A percentile compares a stretch with the other conserved stretches of the same genome.
These are phyloP conservation scores for Drosophila simulans DNA, from an alignment of 1,140 invertebrate genomes.

Conservation along the genomic window DNA sequence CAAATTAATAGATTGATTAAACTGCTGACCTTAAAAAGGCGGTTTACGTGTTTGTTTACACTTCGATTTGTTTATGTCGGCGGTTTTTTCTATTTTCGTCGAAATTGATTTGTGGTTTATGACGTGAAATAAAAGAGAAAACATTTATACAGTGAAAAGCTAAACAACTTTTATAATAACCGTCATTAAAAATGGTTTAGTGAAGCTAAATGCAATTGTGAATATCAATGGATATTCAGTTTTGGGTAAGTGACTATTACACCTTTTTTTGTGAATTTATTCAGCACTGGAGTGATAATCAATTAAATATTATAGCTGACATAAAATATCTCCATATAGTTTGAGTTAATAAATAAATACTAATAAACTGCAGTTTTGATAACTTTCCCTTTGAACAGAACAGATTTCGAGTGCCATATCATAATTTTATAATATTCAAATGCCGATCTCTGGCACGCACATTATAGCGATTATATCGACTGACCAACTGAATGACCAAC, in stretches of 20 bases:
- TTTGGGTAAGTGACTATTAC: too few relatives aligned
- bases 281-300: too few relatives aligned
- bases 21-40: background rate
- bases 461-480: slow-evolving; percentile 66
- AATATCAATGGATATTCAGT: background rate
- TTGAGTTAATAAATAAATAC: too few relatives aligned
- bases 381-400: background rate
- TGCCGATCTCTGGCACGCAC: slow-evolving; percentile 56
- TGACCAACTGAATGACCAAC: slow-evolving; percentile 55
- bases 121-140: slow-evolving; percentile 32
- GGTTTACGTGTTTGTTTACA: background rate
- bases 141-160: slow-evolving; percentile 1
- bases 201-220: slow-evolving; percentile 1
- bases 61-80: slow-evolving; percentile 10
- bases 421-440: slow-evolving; percentile 67
- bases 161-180: background rate
- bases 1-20: background rate
- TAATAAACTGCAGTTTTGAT: background rate
- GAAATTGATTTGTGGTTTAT: slow-evolving; percentile 46
- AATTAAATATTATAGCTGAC: too few relatives aligned
- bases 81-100: slow-evolving; percentile 21
- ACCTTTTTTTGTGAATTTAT: too few relatives aligned
- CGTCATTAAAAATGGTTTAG: background rate
- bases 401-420: background rate
- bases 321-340: too few relatives aligned